phyloP scores from a whole-genome alignment of 2,113 vertebrate species.

The Mastomys coucha region DNA sequence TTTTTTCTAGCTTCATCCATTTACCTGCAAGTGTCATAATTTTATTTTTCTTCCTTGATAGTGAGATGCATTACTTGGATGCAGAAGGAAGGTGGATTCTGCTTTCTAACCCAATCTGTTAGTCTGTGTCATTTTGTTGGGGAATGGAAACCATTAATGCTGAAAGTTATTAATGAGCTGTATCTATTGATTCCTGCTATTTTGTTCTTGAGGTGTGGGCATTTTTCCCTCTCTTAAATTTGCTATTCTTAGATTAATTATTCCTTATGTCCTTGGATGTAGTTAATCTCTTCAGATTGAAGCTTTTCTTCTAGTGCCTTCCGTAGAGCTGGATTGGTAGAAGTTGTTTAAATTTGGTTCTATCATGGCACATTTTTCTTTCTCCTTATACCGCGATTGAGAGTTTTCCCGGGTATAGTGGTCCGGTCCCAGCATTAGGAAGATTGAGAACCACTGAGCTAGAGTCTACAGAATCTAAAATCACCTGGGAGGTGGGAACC shows the following conservation, averaged over 20 bases:
- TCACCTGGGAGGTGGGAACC: background rate
- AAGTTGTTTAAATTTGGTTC: background rate
- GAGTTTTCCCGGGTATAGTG: background rate
- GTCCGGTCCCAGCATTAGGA: too few relatives aligned
- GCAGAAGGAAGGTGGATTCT: background rate
- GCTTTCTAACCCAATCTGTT: background rate
- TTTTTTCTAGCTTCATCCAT: background rate
- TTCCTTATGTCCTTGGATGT: background rate
- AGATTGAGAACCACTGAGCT: background rate
- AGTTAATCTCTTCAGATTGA: background rate
- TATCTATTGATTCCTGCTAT: background rate
- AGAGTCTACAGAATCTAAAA: background rate
- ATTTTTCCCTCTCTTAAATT: background rate
- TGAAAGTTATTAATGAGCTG: background rate
- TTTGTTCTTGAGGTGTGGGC: background rate
- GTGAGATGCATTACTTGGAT: background rate
- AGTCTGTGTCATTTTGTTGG: background rate
- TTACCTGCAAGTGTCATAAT: background rate
- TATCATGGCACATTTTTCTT: background rate
- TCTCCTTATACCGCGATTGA: background rate
- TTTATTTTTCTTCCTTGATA: background rate
- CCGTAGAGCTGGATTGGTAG: background rate
- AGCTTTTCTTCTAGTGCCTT: background rate
- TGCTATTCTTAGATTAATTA: background rate
- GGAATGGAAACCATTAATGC: background rate